Evolutionary conservation across 2,797 vertebrate genomes (phyloP), one percentile per base, ranked within the genome.

Genomic region (Notolepis coatsorum): DNA sequence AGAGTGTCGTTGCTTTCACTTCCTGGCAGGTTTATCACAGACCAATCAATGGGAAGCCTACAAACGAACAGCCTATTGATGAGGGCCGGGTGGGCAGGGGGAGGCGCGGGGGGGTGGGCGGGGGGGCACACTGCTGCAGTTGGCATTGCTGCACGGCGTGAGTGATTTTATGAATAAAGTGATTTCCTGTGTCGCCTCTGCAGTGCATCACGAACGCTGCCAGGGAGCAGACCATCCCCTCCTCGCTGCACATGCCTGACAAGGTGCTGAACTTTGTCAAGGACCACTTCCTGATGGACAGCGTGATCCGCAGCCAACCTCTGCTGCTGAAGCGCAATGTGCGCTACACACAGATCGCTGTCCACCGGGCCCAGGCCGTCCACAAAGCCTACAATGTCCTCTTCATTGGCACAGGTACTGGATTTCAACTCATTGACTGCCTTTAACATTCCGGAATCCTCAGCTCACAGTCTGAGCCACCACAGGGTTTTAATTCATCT

Each of bases 261-360:
- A 95, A 96, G 13, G 97, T 97, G 80, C 89, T 99, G 54, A 97
- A 98, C 89, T 99, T 99, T 30, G 92, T 98, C 71, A 99, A 99
- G 87, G 96, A 99, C 78, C 97, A 98, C 84, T 99, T 99, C 85
- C 84, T 99, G 81, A 99, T 98, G 97, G 95, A 98, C 57, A 91
- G 73, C 13, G 91, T 95, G 0, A 94, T 99, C 64, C 95, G 95
- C 71, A 96, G 96, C 85, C 91, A 79, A 65, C 93, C 96, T 0
- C 87, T 98, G 54, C 92, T 99, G 45, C 88, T 96, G 27, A 97
- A 98, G 75, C 91, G 93, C 0, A 94, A 71, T 1, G 88, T 94
- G 33, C 93, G 89, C 66, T 98, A 99, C 91, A 96, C 93, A 9
- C 95, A 95, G 65, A 93, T 99, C 0, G 83, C 90, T 0, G 95